Evolutionary conservation across 2,888 invertebrate genomes (phyloP), one percentile per base, ranked within the genome.

Genomic region (Micoletzkya japonica): DNA sequence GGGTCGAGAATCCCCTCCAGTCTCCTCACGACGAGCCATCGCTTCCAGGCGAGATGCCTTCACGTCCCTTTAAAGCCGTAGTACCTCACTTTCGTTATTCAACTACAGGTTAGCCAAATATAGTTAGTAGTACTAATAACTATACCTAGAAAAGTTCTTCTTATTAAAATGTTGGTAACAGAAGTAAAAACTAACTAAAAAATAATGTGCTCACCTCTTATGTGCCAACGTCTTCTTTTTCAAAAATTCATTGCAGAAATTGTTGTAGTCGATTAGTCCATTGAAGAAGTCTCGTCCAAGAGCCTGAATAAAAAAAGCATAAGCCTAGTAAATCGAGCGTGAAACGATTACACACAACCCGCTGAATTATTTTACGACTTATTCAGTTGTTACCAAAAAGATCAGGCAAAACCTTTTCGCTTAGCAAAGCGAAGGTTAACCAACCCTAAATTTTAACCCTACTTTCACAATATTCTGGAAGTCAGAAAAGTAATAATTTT

Each of bases 1-100:
- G 39, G 67, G 67, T n/a, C 67, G 32, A 57, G 56, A 20, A n/a
- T 57, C 30, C 6, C n/a, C n/a, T n/a, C n/a, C n/a, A n/a, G n/a
- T n/a, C n/a, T 64, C 50, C 52, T 64, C 64, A 24, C 52, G 83
- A 20, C 85, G 82, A 28, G 85, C 80, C 4, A 88, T 75, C 73
- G 88, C 89, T 60, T 90, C 89, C 91, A 97, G 91, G 88, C 96
- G 95, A 76, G 97, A 96, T 0, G 93, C 91, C 88, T 96, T 96
- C 17, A 95, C 91, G 85, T 93, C 91, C 63, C 94, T 89, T 74
- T 91, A 75, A 70, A 56, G 24, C 17, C 32, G 50, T 7, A 4
- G n/a, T n/a, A n/a, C n/a, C n/a, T n/a, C n/a, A n/a, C n/a, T n/a
- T n/a, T n/a, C n/a, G n/a, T n/a, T n/a, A n/a, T n/a, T n/a, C n/a